Conservation (phyloP, 2,113 vertebrate genomes). For the Chiloscyllium plagiosum region DNA sequence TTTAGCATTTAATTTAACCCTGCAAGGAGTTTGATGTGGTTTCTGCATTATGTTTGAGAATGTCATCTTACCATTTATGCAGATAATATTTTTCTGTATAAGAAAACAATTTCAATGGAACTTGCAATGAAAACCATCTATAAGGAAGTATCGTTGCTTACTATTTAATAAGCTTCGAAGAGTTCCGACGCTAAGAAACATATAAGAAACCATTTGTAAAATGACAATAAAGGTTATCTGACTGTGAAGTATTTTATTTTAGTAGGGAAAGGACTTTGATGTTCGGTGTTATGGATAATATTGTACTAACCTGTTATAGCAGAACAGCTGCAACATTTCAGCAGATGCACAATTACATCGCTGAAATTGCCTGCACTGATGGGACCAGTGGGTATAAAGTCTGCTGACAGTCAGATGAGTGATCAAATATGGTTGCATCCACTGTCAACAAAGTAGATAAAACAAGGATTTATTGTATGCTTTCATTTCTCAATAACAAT, state of each 20-base stretch:
- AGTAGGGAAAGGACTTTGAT: not conserved
- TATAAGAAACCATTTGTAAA: constrained; percentile 31
- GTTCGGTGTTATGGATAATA: constrained; percentile 37
- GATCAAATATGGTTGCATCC: constrained; percentile 19
- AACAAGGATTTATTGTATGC: constrained; percentile 32
- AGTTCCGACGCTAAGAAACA: not conserved
- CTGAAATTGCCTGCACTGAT: not conserved
- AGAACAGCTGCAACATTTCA: constrained; percentile 38
- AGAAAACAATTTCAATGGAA: not conserved
- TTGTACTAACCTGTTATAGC: constrained; percentile 28
- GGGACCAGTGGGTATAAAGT: constrained; percentile 16
- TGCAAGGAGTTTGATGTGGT: not conserved
- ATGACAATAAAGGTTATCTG: constrained; percentile 32
- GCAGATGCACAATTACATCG: constrained; percentile 34
- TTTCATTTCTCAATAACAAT: constrained; percentile 10
- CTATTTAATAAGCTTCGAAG: constrained; percentile 28
- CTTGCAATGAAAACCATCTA: constrained; percentile 17
- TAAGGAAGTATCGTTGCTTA: not conserved
- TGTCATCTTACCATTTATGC: not conserved
- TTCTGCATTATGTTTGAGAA: not conserved
- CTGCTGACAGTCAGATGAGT: not conserved
- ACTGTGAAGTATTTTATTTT: constrained; percentile 35
- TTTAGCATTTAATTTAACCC: constrained; percentile 29
- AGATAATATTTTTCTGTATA: not conserved
- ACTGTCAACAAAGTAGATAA: constrained; percentile 30